Evolutionary conservation across 2,888 invertebrate genomes (phyloP).

Genomic region (Villa cingulata): DNA sequence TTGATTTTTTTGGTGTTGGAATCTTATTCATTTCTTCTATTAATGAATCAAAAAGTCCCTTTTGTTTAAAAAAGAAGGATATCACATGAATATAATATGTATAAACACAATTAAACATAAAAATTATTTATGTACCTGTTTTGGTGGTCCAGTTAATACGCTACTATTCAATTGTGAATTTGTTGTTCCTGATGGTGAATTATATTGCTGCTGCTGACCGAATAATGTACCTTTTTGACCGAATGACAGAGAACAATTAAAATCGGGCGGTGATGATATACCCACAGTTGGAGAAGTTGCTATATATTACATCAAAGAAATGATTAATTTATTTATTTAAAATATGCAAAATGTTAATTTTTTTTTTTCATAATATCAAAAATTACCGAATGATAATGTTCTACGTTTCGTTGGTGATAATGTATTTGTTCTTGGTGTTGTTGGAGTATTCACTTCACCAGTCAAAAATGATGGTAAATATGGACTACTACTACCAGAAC

Average conservation of each 20-base stretch:
- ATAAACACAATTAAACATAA: not conserved
- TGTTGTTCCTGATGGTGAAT: conserved; percentile 17
- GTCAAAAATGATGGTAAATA: conserved; percentile 67
- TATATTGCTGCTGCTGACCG: conserved; percentile 17
- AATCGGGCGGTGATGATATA: conserved; percentile 38
- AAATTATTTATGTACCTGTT: conserved; percentile 8
- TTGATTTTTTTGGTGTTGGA: conserved; percentile 18
- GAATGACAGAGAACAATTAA: conserved; percentile 37
- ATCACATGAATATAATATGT: not conserved
- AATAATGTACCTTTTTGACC: conserved; percentile 39
- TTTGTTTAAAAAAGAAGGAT: conserved; percentile 11
- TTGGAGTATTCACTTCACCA: conserved; percentile 52
- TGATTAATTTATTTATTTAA: not conserved
- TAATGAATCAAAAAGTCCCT: conserved; percentile 30
- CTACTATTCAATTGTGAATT: conserved; percentile 21
- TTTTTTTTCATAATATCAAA: too few species aligned
- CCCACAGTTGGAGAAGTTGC: conserved; percentile 39
- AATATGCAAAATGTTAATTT: not conserved
- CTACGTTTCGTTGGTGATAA: conserved; percentile 43
- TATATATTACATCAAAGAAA: conserved; percentile 10
- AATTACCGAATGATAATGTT: conserved; percentile 44
- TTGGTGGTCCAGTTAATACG: conserved; percentile 29
- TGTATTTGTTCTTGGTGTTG: conserved; percentile 43
- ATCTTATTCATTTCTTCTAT: conserved; percentile 22
- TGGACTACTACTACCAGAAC: conserved; percentile 46